These are phyloP conservation scores for Potorous gilbertii DNA, from an alignment of 2,797 vertebrate genomes.

Conservation along the genomic window DNA sequence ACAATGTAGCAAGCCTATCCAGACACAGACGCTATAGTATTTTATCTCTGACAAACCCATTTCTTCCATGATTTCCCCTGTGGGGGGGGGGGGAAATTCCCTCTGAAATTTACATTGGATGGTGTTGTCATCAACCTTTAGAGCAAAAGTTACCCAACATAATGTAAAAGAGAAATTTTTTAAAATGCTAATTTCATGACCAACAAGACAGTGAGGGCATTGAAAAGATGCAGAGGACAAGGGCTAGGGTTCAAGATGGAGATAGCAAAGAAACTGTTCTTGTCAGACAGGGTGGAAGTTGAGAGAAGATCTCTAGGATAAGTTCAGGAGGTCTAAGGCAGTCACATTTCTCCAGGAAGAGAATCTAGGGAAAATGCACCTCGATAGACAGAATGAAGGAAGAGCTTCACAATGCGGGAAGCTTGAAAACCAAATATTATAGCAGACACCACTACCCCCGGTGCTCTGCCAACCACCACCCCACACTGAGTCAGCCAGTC, in stretches of 20 bases:
- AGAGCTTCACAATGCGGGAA: no score
- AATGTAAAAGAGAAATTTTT: neutral
- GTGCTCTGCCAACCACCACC: no score
- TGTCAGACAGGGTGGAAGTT: fast-evolving
- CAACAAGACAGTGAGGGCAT: neutral
- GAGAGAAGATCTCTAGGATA: neutral
- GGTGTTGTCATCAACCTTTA: neutral
- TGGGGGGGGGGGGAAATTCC: neutral
- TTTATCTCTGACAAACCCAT: neutral
- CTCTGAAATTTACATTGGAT: neutral
- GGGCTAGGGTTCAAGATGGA: neutral
- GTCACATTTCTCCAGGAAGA: no score
- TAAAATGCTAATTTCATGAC: fast-evolving
- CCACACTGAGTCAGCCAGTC: neutral
- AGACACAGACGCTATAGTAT: neutral
- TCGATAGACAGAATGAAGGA: neutral
- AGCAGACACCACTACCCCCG: neutral
- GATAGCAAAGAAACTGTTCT: conserved; percentile 1
- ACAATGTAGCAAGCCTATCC: neutral
- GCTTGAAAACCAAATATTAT: neutral
- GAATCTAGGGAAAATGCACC: neutral
- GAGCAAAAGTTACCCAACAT: neutral
- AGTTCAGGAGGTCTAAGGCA: neutral
- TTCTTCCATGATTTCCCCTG: neutral
- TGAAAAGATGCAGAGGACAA: neutral